phyloP scores from a whole-genome alignment of 2,113 vertebrate genomes.

The Equus przewalskii region DNA sequence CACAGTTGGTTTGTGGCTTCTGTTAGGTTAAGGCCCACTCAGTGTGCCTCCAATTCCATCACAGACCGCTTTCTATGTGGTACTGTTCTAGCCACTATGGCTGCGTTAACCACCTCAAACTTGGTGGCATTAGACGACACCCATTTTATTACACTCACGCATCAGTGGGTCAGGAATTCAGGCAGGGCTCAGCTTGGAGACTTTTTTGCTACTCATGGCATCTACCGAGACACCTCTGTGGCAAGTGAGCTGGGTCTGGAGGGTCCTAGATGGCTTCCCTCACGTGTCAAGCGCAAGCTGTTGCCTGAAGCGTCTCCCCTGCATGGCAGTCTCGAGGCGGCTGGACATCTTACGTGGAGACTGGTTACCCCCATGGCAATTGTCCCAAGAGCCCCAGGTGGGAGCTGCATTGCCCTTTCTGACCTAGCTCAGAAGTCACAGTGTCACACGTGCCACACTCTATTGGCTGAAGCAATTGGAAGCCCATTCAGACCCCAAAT shows the following conservation, averaged over 20 bases:
- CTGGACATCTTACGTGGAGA: background rate
- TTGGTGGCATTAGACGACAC: background rate
- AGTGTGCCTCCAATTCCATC: background rate
- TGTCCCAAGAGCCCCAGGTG: background rate
- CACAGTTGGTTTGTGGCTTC: constrained; percentile 9
- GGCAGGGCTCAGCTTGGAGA: background rate
- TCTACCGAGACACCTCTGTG: background rate
- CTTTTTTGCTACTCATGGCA: background rate
- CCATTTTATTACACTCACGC: background rate
- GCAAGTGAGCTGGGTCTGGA: background rate
- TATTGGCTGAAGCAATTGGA: background rate
- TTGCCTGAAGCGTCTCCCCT: background rate
- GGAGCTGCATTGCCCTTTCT: background rate
- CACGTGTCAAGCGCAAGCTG: background rate
- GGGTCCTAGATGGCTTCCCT: background rate
- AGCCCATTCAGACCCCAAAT: background rate
- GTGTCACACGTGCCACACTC: background rate
- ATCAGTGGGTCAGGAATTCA: background rate
- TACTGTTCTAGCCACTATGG: background rate
- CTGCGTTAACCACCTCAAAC: background rate
- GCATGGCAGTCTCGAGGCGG: background rate
- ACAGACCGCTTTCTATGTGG: background rate
- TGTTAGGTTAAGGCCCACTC: background rate
- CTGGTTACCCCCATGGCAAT: background rate
- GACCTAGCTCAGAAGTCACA: background rate